phyloP scores from a whole-genome alignment of 2,113 vertebrate genomes.

The Epinephelus moara region DNA sequence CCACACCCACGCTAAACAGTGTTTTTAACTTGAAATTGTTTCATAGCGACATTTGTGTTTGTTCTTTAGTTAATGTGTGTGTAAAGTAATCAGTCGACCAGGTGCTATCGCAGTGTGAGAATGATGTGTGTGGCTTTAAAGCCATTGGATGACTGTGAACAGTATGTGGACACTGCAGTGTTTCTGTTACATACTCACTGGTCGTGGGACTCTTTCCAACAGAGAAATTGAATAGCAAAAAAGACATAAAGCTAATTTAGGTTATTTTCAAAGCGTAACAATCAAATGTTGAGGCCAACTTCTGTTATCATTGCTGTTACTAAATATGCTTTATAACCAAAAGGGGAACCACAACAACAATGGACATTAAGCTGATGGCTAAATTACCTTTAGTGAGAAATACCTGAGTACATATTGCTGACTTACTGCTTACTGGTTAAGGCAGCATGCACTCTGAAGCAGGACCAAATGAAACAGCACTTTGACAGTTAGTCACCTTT shows the following conservation, averaged over 20 bases:
- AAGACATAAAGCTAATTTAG: background rate
- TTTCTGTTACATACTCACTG: background rate
- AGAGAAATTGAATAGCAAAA: background rate
- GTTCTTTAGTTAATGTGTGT: background rate
- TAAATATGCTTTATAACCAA: slow-evolving; percentile 17
- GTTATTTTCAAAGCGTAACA: background rate
- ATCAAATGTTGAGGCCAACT: background rate
- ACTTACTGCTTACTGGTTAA: background rate
- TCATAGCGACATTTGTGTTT: background rate
- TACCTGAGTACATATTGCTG: background rate
- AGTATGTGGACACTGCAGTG: background rate
- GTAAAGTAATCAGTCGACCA: background rate
- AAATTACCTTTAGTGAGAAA: slow-evolving; percentile 1
- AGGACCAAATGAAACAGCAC: slow-evolving; percentile 26
- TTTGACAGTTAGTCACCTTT: slow-evolving; percentile 20
- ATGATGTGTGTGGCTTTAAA: slow-evolving; percentile 1
- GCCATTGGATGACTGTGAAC: slow-evolving; percentile 1
- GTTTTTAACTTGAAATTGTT: slow-evolving; percentile 5
- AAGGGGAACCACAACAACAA: background rate
- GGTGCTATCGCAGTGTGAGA: slow-evolving; percentile 24
- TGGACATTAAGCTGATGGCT: slow-evolving; percentile 1
- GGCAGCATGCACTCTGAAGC: background rate
- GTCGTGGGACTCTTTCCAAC: background rate
- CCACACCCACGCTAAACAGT: background rate
- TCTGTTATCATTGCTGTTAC: background rate